These are phyloP conservation scores for Mormoops blainvillei DNA, from an alignment of 2,113 vertebrate species.

Conservation along the genomic window DNA sequence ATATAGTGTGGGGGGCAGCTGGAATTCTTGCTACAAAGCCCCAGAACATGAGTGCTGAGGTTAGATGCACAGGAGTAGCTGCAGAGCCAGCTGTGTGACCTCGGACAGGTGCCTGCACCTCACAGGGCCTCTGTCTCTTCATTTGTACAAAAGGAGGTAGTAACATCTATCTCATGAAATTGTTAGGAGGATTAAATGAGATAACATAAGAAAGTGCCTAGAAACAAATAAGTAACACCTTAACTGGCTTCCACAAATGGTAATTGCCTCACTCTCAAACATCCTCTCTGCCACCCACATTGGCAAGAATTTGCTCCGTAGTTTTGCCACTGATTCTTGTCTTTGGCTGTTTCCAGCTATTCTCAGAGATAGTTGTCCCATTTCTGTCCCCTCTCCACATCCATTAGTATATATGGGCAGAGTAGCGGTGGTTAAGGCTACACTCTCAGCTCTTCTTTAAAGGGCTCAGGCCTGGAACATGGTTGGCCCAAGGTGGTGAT, in stretches of 20 bases:
- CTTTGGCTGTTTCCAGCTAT: not conserved
- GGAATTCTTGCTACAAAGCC: not conserved
- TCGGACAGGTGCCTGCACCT: not conserved
- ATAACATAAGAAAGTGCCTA: not conserved
- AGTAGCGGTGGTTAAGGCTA: not conserved
- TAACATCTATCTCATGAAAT: not conserved
- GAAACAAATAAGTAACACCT: not conserved
- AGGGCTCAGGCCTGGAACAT: not conserved
- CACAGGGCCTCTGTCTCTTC: not conserved
- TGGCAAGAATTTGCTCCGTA: not conserved
- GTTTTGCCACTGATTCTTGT: not conserved
- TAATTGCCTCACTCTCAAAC: not conserved
- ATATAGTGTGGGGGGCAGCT: not conserved
- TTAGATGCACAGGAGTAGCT: not conserved
- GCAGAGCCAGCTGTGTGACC: not conserved
- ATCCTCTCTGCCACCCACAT: not conserved
- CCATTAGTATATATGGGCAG: not conserved
- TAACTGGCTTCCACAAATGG: not conserved
- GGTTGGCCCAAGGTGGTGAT: not conserved
- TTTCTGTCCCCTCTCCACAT: not conserved
- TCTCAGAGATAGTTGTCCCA: not conserved
- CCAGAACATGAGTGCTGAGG: not conserved
- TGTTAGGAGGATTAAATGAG: not conserved
- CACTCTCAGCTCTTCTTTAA: not conserved
- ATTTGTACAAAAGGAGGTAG: not conserved